These are phyloP conservation scores for Myiotriccus ornatus DNA, from an alignment of 2,797 vertebrate genomes.

Conservation along the genomic window DNA sequence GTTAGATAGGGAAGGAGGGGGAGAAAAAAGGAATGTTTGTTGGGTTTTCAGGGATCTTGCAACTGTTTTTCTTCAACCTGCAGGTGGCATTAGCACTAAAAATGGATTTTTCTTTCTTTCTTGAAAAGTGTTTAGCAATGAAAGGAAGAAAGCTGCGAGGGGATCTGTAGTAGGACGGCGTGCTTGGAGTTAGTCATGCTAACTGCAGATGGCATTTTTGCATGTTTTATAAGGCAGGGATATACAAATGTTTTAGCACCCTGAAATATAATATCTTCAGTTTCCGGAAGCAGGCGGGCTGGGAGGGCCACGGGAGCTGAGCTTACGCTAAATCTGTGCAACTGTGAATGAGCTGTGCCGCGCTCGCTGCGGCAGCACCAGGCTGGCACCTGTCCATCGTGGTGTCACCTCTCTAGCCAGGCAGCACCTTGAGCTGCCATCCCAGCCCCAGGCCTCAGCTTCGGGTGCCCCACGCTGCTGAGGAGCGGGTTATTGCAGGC, in stretches of 20 bases:
- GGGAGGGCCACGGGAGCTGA: constrained; percentile 20
- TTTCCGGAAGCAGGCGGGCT: constrained; percentile 49
- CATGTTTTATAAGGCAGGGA: constrained; percentile 80
- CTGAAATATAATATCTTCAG: constrained; percentile 33
- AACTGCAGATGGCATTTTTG: constrained; percentile 82
- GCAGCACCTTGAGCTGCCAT: background rate
- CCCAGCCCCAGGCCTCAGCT: background rate
- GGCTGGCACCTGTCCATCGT: background rate
- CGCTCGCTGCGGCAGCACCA: rapidly evolving
- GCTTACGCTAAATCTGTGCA: constrained; percentile 13
- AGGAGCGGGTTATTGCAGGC: background rate
- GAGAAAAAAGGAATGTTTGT: background rate
- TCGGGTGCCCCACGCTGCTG: background rate
- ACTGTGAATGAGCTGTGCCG: background rate
- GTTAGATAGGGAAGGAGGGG: background rate
- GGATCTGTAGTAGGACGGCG: constrained; percentile 73
- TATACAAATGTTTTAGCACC: constrained; percentile 64
- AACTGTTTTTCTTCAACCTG: constrained; percentile 78
- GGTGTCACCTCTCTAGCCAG: background rate
- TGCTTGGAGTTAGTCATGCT: constrained; percentile 78
- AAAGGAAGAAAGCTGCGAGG: constrained; percentile 72
- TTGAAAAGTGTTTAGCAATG: constrained; percentile 73
- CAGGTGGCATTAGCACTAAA: constrained; percentile 83
- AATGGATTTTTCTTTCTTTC: constrained; percentile 78
- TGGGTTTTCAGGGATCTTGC: constrained; percentile 62